phyloP scores from a whole-genome alignment of 2,888 invertebrate genomes.

The Parasteatoda lunata region DNA sequence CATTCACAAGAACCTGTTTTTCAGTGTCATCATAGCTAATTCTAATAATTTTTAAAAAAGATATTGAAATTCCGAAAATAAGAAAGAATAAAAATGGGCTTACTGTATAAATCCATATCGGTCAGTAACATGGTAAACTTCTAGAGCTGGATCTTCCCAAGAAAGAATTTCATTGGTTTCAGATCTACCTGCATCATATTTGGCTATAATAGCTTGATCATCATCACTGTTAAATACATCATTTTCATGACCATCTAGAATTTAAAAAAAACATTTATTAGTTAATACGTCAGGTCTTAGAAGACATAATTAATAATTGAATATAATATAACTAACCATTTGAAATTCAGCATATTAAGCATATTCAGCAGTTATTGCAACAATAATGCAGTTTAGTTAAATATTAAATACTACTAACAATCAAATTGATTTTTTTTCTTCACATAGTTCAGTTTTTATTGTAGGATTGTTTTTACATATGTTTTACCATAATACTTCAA shows the following conservation, averaged over 20 bases:
- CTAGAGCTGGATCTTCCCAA: conserved; percentile 70
- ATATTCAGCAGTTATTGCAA: too few species aligned
- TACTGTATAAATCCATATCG: conserved; percentile 96
- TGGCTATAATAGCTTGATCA: conserved; percentile 93
- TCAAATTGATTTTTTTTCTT: too few species aligned
- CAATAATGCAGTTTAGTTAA: too few species aligned
- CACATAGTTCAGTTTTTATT: too few species aligned
- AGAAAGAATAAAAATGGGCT: conserved; percentile 55
- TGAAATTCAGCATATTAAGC: too few species aligned
- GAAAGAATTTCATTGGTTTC: conserved; percentile 86
- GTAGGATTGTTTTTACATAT: background rate
- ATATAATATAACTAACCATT: background rate
- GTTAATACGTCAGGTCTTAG: background rate
- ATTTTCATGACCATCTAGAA: conserved; percentile 52
- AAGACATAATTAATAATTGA: background rate
- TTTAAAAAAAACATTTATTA: background rate
- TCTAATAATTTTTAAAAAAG: too few species aligned
- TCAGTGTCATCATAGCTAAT: too few species aligned
- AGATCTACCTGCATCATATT: conserved; percentile 91
- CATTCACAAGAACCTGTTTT: too few species aligned
- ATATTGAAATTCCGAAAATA: too few species aligned
- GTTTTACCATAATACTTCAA: background rate
- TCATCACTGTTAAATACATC: conserved; percentile 77
- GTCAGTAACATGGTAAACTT: conserved; percentile 79
- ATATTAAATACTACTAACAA: too few species aligned